phyloP scores from a whole-genome alignment of 2,113 vertebrate genomes.

The Solenodon paradoxus region DNA sequence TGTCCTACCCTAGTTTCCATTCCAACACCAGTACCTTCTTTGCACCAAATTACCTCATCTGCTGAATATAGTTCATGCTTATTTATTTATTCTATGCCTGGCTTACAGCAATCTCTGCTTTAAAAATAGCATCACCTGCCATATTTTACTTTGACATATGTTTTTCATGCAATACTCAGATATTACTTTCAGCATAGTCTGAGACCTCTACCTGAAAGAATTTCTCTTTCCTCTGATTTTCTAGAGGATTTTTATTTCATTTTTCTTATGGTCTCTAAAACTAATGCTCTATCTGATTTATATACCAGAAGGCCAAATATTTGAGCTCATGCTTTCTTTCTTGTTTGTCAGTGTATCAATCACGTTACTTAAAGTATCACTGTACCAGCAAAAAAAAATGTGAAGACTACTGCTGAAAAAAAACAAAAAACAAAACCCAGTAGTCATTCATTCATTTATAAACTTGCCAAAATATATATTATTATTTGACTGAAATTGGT shows the following conservation, averaged over 20 bases:
- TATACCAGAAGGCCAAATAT: background rate
- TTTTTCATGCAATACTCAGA: too few relatives aligned
- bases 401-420: background rate
- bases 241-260: background rate
- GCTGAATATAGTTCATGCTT: background rate
- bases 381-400: background rate
- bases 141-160: background rate
- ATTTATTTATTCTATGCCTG: background rate
- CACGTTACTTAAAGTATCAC: background rate
- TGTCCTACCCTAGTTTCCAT: background rate
- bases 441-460: background rate
- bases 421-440: too few relatives aligned
- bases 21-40: background rate
- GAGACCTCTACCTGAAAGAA: too few relatives aligned
- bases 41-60: background rate
- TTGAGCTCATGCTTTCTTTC: background rate
- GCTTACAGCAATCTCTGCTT: background rate
- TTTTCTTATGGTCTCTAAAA: background rate
- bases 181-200: too few relatives aligned
- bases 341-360: background rate
- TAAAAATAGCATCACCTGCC: background rate
- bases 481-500: background rate
- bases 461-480: too few relatives aligned
- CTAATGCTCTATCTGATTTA: background rate
- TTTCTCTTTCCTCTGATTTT: background rate